Percentiles rank a stretch among this genome's conserved stretches.
phyloP scores from a whole-genome alignment of 1,140 invertebrate genomes.

The Pseudachorutes palmiensis region DNA sequence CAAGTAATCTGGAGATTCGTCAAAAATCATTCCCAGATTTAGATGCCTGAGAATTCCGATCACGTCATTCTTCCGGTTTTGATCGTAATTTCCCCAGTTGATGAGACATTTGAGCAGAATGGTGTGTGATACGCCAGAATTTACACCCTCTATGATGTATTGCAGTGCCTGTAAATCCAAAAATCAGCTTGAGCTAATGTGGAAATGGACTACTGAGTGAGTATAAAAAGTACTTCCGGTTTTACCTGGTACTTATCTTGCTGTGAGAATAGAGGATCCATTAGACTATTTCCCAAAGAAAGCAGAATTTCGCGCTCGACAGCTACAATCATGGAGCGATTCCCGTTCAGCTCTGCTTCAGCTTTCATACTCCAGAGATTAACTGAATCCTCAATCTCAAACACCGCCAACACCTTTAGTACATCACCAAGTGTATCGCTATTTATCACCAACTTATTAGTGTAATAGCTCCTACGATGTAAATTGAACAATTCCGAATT shows the following conservation, averaged over 20 bases:
- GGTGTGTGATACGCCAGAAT: neutral
- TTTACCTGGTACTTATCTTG: no score
- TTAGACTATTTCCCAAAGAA: no score
- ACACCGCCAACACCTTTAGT: neutral
- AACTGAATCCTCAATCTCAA: neutral
- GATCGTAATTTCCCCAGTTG: neutral
- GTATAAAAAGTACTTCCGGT: no score
- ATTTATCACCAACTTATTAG: no score
- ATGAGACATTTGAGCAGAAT: neutral
- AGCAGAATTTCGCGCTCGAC: no score
- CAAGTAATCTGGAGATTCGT: neutral
- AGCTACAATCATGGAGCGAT: no score
- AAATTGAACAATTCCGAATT: no score
- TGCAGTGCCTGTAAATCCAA: neutral
- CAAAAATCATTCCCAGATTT: neutral
- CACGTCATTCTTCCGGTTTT: neutral
- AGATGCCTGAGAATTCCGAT: neutral
- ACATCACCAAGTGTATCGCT: constrained; percentile 23
- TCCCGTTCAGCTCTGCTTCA: neutral
- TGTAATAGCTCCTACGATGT: no score
- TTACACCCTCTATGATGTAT: neutral
- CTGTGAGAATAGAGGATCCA: no score
- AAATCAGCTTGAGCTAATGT: no score
- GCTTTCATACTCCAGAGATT: neutral
- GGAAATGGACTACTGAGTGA: no score